phyloP scores from a whole-genome alignment of 2,113 vertebrate genomes.

The Tupaia tana region DNA sequence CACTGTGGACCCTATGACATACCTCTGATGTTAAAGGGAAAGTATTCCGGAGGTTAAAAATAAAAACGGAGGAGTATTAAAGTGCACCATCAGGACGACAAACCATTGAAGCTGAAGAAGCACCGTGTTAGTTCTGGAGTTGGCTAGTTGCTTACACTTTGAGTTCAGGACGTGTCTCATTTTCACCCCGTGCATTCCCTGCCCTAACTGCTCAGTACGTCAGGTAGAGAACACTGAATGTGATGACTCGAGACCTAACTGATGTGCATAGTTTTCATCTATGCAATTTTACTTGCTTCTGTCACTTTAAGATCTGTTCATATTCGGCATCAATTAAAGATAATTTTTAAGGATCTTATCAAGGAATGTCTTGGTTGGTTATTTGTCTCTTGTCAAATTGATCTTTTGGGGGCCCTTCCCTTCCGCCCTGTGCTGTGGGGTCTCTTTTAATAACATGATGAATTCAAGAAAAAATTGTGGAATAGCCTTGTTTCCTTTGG shows the following conservation, averaged over 20 bases:
- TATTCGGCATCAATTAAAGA: slow-evolving; percentile 94
- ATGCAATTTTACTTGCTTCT: slow-evolving; percentile 94
- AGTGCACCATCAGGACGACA: slow-evolving; percentile 88
- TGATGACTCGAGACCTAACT: slow-evolving; percentile 88
- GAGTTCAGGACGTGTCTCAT: slow-evolving; percentile 82
- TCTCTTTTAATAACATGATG: background rate
- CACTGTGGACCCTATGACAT: slow-evolving; percentile 76
- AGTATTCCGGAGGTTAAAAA: slow-evolving; percentile 74
- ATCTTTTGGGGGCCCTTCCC: slow-evolving; percentile 39
- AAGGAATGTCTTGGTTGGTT: slow-evolving; percentile 84
- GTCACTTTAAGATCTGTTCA: slow-evolving; percentile 94
- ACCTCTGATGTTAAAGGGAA: slow-evolving; percentile 80
- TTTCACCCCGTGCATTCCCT: slow-evolving; percentile 80
- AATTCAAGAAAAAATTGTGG: background rate
- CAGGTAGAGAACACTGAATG: slow-evolving; percentile 83
- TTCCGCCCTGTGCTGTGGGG: background rate
- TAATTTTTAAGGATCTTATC: slow-evolving; percentile 93
- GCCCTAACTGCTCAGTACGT: slow-evolving; percentile 79
- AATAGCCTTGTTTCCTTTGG: background rate
- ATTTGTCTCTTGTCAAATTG: slow-evolving; percentile 84
- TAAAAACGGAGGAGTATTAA: slow-evolving; percentile 70
- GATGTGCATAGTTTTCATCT: slow-evolving; percentile 95
- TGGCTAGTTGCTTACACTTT: slow-evolving; percentile 79
- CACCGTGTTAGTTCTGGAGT: slow-evolving; percentile 79
- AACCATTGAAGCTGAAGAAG: slow-evolving; percentile 85